These are phyloP conservation scores for Acomys russatus DNA, from an alignment of 2,797 vertebrate species.

Conservation along the genomic window DNA sequence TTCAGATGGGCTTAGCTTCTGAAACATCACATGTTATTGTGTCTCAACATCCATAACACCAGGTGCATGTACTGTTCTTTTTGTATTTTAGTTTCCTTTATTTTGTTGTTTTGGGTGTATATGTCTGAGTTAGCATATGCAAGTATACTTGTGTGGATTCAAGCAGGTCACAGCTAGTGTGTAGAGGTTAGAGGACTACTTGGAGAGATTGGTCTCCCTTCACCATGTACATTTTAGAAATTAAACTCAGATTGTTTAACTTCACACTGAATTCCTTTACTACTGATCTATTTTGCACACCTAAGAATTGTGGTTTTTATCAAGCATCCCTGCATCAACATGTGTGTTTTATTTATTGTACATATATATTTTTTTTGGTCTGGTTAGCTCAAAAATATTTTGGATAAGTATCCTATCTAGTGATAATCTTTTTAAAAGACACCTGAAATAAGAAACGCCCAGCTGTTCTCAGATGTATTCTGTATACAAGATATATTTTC, in stretches of 20 bases:
- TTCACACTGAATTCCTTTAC: background rate
- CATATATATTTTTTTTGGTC: background rate
- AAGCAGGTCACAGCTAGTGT: background rate
- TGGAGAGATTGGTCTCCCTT: background rate
- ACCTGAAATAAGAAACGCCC: background rate
- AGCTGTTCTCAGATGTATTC: background rate
- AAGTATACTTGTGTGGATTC: background rate
- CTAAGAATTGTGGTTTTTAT: background rate
- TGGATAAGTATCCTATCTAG: background rate
- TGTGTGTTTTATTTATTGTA: background rate
- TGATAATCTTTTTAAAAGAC: background rate
- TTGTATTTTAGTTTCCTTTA: background rate
- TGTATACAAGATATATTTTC: background rate
- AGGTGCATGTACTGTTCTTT: background rate
- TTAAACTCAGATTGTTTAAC: background rate
- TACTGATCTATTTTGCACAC: background rate
- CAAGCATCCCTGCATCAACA: background rate
- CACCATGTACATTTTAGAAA: background rate
- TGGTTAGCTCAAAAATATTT: background rate
- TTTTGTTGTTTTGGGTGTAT: background rate
- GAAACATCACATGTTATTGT: background rate
- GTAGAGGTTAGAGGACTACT: background rate
- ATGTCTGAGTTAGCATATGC: no score
- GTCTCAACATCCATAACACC: rapidly evolving
- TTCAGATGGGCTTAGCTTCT: background rate